Percentiles rank a stretch among this genome's conserved stretches.
These are phyloP conservation scores for Agrochola circellaris DNA, from an alignment of 2,888 invertebrate genomes.

Conservation along the genomic window DNA sequence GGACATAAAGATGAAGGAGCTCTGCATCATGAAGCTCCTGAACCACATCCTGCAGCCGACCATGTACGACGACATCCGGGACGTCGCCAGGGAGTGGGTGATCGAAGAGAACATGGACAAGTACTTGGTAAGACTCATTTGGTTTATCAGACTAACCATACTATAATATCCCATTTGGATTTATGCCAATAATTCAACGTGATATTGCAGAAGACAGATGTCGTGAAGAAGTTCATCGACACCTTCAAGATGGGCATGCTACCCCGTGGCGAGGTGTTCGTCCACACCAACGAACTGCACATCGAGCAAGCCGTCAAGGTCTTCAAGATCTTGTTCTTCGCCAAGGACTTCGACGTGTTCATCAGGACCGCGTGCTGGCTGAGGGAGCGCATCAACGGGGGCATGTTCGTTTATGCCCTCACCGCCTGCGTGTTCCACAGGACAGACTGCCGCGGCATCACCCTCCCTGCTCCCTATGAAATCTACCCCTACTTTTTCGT, in stretches of 20 bases:
- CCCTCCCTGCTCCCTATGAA: constrained; percentile 94
- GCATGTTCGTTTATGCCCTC: constrained; percentile 93
- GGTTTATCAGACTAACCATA: background rate
- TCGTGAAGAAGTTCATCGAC: constrained; percentile 90
- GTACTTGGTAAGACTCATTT: constrained; percentile 84
- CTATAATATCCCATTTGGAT: background rate
- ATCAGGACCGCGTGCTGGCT: constrained; percentile 93
- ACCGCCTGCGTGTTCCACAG: constrained; percentile 93
- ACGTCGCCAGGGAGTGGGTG: constrained; percentile 91
- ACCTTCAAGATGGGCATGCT: constrained; percentile 91
- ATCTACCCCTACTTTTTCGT: constrained; percentile 95
- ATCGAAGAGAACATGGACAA: constrained; percentile 91
- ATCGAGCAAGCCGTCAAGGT: constrained; percentile 91
- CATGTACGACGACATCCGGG: constrained; percentile 90
- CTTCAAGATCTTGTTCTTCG: constrained; percentile 92
- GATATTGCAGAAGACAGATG: constrained; percentile 87
- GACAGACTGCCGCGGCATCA: constrained; percentile 92
- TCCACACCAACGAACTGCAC: constrained; percentile 91
- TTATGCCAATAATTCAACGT: constrained; percentile 14
- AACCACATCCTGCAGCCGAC: constrained; percentile 92
- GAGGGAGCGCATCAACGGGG: constrained; percentile 93
- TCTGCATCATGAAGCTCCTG: constrained; percentile 90
- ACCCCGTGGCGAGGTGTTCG: constrained; percentile 91
- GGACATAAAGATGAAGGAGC: constrained; percentile 89
- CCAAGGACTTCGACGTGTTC: constrained; percentile 93